A percentile compares a stretch with the other conserved stretches of the same genome.
phyloP scores from a whole-genome alignment of 2,113 vertebrate genomes.

The Pteruthius melanotis region DNA sequence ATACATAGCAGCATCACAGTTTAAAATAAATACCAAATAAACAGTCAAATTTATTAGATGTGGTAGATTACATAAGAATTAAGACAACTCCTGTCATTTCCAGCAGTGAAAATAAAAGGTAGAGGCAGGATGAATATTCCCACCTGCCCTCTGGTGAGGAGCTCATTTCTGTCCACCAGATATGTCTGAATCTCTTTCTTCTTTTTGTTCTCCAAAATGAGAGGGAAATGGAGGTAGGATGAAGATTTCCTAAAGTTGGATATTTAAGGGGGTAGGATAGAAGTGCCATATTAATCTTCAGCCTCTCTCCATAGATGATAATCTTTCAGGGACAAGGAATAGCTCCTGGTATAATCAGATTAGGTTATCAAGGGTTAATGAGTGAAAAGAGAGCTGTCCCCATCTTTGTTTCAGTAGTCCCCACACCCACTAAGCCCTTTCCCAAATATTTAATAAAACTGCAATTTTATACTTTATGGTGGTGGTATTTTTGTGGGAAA shows the following conservation, averaged over 20 bases:
- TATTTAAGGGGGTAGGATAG: not conserved
- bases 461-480: not conserved
- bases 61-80: not conserved
- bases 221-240: not conserved
- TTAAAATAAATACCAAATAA: not conserved
- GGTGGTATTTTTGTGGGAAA: not conserved
- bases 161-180: not conserved
- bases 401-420: fast-evolving
- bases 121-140: not conserved
- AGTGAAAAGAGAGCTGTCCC: not conserved
- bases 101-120: not conserved
- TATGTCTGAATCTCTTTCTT: not conserved
- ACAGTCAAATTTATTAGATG: not conserved
- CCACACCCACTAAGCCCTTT: not conserved
- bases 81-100: not conserved
- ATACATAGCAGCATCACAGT: not conserved
- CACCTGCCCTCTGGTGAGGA: not conserved
- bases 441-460: not conserved
- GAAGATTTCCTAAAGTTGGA: not conserved
- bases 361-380: not conserved
- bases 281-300: not conserved
- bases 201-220: not conserved
- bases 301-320: fast-evolving
- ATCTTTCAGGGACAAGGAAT: not conserved
- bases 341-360: not conserved